These are phyloP conservation scores for Sciaenops ocellatus DNA, from an alignment of 2,797 vertebrate genomes.

Conservation along the genomic window DNA sequence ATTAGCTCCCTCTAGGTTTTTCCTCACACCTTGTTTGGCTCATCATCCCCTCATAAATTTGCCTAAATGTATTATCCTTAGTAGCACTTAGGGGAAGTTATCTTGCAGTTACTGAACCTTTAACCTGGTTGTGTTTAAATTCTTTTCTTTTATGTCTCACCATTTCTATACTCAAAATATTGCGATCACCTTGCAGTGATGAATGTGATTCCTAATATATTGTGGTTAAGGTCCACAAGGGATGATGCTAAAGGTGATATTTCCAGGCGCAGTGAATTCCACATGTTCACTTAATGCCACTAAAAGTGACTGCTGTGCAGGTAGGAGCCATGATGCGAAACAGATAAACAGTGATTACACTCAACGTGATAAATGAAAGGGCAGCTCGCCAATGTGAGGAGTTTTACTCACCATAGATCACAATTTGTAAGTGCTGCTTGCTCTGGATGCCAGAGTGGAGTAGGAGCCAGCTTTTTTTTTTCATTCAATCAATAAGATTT, in stretches of 20 bases:
- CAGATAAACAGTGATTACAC: conserved; percentile 83
- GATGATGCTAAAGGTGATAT: conserved; percentile 37
- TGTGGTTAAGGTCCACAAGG: conserved; percentile 32
- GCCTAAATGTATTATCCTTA: conserved; percentile 52
- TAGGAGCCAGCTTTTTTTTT: conserved; percentile 60
- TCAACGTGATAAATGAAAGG: conserved; percentile 81
- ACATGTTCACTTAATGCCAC: conserved; percentile 68
- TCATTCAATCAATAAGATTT: conserved; percentile 75
- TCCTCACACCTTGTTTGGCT: conserved; percentile 73
- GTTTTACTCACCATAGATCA: conserved; percentile 82
- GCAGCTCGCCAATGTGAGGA: conserved; percentile 72
- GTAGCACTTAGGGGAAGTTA: conserved; percentile 39
- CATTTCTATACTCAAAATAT: conserved; percentile 41
- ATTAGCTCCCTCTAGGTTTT: conserved; percentile 61
- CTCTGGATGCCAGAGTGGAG: conserved; percentile 55
- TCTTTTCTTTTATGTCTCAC: conserved; percentile 24
- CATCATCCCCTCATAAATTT: conserved; percentile 59
- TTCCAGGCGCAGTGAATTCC: conserved; percentile 53
- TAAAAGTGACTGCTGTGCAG: conserved; percentile 73
- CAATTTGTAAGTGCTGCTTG: conserved; percentile 79
- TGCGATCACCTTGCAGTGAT: conserved; percentile 53
- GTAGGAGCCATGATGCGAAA: conserved; percentile 77
- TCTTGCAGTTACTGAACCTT: conserved; percentile 44
- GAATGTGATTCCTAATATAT: conserved; percentile 59
- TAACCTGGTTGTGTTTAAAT: conserved; percentile 50